Percentiles rank a stretch among this genome's conserved stretches.
Conservation (phyloP, 2,113 vertebrate species). For the Chaetura pelagica region DNA sequence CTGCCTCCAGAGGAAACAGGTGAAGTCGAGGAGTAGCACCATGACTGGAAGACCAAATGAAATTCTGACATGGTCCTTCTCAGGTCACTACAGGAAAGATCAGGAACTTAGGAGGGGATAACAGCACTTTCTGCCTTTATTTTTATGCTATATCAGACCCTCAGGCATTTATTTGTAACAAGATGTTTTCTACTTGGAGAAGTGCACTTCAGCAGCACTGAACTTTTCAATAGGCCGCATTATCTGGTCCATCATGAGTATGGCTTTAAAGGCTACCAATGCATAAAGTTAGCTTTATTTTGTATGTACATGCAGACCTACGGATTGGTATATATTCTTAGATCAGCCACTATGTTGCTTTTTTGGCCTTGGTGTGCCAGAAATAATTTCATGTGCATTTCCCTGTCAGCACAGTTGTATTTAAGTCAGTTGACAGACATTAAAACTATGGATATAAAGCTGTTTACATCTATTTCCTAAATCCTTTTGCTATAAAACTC, state of each 20-base stretch:
- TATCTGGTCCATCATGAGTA: neutral
- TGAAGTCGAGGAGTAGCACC: neutral
- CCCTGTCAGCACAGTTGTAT: neutral
- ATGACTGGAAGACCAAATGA: neutral
- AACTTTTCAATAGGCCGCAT: neutral
- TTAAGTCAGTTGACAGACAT: neutral
- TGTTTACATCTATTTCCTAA: neutral
- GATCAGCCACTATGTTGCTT: neutral
- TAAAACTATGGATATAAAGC: neutral
- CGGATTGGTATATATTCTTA: neutral
- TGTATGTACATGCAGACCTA: neutral
- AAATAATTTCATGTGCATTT: neutral
- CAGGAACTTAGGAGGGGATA: neutral
- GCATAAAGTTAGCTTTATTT: neutral
- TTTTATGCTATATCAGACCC: neutral
- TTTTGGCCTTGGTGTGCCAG: neutral
- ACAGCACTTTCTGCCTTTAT: neutral
- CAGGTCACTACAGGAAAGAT: neutral
- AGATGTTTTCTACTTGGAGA: neutral
- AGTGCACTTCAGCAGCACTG: neutral
- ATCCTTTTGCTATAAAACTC: neutral
- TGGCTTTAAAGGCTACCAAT: neutral
- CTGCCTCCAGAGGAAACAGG: constrained; percentile 4
- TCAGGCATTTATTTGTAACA: neutral
- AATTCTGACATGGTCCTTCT: neutral